Percentiles rank a stretch among this genome's conserved stretches.
phyloP scores from a whole-genome alignment of 2,797 vertebrate genomes.

The Microtus californicus region DNA sequence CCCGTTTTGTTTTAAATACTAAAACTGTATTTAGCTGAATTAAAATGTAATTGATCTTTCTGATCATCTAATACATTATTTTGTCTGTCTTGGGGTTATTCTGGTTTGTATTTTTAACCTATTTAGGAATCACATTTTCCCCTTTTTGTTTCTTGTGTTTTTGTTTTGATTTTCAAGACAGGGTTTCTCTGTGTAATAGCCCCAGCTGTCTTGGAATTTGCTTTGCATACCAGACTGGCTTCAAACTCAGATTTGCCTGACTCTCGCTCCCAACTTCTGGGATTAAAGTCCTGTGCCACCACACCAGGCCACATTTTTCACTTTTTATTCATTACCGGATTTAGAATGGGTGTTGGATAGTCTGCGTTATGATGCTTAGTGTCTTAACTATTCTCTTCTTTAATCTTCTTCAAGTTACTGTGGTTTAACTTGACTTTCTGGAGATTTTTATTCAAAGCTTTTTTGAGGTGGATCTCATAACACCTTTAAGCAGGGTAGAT shows the following conservation, averaged over 20 bases:
- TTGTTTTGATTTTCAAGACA: neutral
- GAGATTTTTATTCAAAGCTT: neutral
- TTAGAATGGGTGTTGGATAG: neutral
- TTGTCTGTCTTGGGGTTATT: conserved; percentile 29
- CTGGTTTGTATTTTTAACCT: neutral
- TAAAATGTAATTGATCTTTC: neutral
- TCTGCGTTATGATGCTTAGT: conserved; percentile 13
- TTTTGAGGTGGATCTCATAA: neutral
- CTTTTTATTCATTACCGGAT: conserved; percentile 18
- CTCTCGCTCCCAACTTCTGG: neutral
- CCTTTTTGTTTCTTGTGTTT: neutral
- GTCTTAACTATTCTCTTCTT: conserved; percentile 52
- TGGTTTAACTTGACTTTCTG: neutral
- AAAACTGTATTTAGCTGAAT: neutral
- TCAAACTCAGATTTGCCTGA: neutral
- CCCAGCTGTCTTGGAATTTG: neutral
- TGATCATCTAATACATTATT: neutral
- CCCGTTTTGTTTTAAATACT: conserved; percentile 44
- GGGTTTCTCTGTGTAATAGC: neutral
- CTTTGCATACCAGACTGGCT: neutral
- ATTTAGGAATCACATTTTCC: conserved; percentile 5
- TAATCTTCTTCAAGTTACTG: conserved; percentile 42
- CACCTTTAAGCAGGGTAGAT: neutral
- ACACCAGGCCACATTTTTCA: neutral
- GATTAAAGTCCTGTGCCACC: neutral